Percentiles rank a stretch among this genome's conserved stretches.
phyloP scores from a whole-genome alignment of 2,888 invertebrate species.

The Anthrax anthrax region DNA sequence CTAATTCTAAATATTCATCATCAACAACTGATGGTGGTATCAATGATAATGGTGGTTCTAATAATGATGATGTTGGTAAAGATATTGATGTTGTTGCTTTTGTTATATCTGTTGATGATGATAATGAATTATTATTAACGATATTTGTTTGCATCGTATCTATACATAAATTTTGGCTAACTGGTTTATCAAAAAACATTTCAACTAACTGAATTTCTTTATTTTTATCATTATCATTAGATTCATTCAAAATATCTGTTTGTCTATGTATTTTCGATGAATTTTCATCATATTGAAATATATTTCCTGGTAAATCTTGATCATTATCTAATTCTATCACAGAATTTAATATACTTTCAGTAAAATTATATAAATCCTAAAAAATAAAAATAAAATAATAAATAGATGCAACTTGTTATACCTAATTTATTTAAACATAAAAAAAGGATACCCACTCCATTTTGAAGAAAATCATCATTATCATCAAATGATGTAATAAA shows the following conservation, averaged over 20 bases:
- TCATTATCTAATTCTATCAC: conserved; percentile 12
- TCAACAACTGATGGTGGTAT: conserved; percentile 9
- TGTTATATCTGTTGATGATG: conserved; percentile 7
- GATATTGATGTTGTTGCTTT: conserved; percentile 8
- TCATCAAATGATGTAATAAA: conserved; percentile 17
- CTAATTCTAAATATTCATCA: conserved; percentile 22
- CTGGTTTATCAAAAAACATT: conserved; percentile 12
- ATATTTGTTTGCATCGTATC: conserved; percentile 13
- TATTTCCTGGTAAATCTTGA: conserved; percentile 13
- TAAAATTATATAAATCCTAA: conserved; percentile 20
- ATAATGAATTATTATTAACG: conserved; percentile 17
- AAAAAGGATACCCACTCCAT: conserved; percentile 17
- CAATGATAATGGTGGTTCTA: too few relatives aligned
- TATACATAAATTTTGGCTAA: neutral
- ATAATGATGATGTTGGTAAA: neutral
- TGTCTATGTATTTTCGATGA: neutral
- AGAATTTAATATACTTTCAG: conserved; percentile 22
- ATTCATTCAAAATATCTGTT: neutral
- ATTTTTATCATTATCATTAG: neutral
- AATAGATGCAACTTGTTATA: neutral
- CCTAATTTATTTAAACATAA: too few relatives aligned
- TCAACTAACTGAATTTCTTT: neutral
- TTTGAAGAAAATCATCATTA: conserved; percentile 16
- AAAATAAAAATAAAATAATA: conserved; percentile 15
- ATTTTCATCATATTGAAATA: conserved; percentile 13